Conservation (phyloP, 1,140 invertebrate species). For the Phortica variegata region DNA sequence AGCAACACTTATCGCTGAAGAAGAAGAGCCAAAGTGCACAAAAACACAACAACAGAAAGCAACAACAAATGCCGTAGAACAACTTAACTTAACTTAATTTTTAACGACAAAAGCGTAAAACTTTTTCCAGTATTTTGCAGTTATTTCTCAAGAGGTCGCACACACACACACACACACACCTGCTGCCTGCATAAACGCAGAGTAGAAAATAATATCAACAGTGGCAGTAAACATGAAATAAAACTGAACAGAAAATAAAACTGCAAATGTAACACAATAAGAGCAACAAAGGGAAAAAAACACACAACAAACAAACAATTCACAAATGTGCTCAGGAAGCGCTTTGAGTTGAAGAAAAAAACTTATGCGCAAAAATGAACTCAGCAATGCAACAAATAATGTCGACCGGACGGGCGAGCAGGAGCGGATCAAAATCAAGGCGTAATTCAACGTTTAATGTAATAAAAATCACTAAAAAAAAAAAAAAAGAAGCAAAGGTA, state of each 20-base stretch:
- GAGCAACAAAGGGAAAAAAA: slow-evolving; percentile 5
- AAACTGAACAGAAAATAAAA: too few relatives aligned
- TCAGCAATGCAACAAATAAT: too few relatives aligned
- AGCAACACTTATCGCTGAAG: too few relatives aligned
- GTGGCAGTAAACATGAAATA: slow-evolving; percentile 9
- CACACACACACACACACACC: slow-evolving; percentile 24
- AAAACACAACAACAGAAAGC: too few relatives aligned
- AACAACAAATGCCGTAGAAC: too few relatives aligned
- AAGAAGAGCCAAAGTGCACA: too few relatives aligned
- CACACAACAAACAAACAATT: slow-evolving; percentile 17
- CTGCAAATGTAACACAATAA: slow-evolving; percentile 29
- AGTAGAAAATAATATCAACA: slow-evolving; percentile 28
- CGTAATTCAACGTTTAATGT: slow-evolving; percentile 47
- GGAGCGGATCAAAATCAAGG: slow-evolving; percentile 12
- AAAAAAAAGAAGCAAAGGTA: too few relatives aligned
- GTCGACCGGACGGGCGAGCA: not conserved
- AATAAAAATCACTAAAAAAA: too few relatives aligned
- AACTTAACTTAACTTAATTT: too few relatives aligned
- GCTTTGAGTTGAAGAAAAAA: not conserved
- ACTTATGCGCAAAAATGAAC: too few relatives aligned
- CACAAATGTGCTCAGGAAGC: slow-evolving; percentile 10
- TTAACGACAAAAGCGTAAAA: slow-evolving; percentile 32
- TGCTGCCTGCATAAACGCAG: slow-evolving; percentile 38
- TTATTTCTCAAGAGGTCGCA: not conserved
- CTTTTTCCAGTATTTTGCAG: slow-evolving; percentile 15